Evolutionary conservation across 2,888 invertebrate genomes (phyloP).

Genomic region (Trissonchulus latispiculum): DNA sequence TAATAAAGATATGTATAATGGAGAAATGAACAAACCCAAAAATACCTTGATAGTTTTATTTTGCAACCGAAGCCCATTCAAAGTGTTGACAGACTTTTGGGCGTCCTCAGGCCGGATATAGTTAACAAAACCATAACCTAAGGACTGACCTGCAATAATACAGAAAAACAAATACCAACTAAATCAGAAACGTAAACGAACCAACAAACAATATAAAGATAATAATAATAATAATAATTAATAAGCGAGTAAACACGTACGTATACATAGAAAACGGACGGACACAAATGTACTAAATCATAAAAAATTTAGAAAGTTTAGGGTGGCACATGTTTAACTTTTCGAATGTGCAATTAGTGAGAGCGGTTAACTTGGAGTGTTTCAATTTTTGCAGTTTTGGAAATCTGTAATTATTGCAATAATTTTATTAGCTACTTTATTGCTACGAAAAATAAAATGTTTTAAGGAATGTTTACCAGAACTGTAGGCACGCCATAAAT

Average conservation of each 20-base stretch:
- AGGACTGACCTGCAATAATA: slow-evolving; percentile 76
- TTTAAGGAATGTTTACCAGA: too few species aligned
- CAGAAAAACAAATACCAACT: too few species aligned
- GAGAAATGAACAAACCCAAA: slow-evolving; percentile 42
- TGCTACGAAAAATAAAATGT: too few species aligned
- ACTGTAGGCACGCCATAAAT: too few species aligned
- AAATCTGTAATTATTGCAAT: too few species aligned
- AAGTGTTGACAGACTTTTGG: slow-evolving; percentile 91
- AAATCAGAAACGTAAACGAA: too few species aligned
- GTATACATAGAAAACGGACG: neutral
- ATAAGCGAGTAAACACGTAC: neutral
- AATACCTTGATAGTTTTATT: slow-evolving; percentile 97
- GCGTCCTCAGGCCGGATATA: slow-evolving; percentile 95
- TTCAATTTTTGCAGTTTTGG: too few species aligned
- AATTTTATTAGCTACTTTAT: too few species aligned
- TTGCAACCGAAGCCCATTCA: slow-evolving; percentile 93
- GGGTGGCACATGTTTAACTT: too few species aligned
- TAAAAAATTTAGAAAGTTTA: neutral
- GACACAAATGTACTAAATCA: neutral
- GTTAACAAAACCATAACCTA: slow-evolving; percentile 99
- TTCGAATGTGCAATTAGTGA: too few species aligned
- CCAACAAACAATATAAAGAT: too few species aligned
- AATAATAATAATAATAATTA: neutral
- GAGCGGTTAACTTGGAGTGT: too few species aligned
- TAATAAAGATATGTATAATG: neutral